Conservation (phyloP, 2,888 invertebrate genomes). For the Tetragonisca angustula region DNA sequence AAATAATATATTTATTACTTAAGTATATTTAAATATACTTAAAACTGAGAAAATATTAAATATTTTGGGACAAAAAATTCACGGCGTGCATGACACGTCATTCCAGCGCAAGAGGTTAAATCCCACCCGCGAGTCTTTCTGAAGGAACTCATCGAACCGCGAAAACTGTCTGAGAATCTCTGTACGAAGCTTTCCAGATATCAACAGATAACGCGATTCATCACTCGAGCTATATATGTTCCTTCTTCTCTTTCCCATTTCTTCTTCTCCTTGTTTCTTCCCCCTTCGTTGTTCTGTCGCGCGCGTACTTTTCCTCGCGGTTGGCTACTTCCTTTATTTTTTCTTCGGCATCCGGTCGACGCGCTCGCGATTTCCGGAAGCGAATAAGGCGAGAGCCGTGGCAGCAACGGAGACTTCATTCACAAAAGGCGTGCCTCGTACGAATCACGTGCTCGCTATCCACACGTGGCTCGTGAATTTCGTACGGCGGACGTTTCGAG, state of each 20-base stretch:
- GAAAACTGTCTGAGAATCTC: conserved; percentile 12
- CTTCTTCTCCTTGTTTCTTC: not conserved
- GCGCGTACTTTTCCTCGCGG: conserved; percentile 62
- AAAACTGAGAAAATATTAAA: too few species aligned
- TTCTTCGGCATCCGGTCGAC: conserved; percentile 66
- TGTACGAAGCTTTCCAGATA: conserved; percentile 5
- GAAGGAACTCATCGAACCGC: not conserved
- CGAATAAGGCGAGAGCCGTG: conserved; percentile 55
- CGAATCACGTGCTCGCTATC: conserved; percentile 57
- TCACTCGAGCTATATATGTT: not conserved
- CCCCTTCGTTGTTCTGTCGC: not conserved
- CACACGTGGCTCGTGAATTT: conserved; percentile 58
- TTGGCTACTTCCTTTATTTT: conserved; percentile 72
- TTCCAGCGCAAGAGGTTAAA: too few species aligned
- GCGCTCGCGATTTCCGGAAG: conserved; percentile 70
- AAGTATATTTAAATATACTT: too few species aligned
- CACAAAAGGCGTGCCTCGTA: conserved; percentile 54
- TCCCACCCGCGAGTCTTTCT: not conserved
- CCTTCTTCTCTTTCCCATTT: not conserved
- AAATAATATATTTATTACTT: too few species aligned
- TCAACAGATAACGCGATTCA: conserved; percentile 37
- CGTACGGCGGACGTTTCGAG: conserved; percentile 1
- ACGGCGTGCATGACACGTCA: too few species aligned
- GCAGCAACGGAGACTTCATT: conserved; percentile 45
- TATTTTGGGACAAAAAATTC: too few species aligned